Evolutionary conservation across 2,888 invertebrate genomes (phyloP).

Genomic region (Conomelus anceps): DNA sequence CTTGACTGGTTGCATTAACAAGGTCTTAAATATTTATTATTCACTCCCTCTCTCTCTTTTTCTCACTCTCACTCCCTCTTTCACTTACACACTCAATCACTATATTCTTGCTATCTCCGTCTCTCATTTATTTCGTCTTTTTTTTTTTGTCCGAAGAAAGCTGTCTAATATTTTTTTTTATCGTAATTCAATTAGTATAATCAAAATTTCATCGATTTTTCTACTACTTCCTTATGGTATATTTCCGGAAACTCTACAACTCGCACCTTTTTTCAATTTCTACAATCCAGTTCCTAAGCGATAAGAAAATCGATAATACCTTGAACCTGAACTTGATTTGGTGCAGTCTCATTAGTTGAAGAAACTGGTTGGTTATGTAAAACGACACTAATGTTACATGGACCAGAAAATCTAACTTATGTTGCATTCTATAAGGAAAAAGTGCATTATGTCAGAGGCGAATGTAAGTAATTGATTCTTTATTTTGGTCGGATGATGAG

Average conservation of each 20-base stretch:
- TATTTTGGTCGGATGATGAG: too few species aligned
- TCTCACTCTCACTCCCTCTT: neutral
- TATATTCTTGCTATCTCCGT: neutral
- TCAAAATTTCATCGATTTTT: neutral
- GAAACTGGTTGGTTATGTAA: neutral
- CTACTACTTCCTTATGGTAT: neutral
- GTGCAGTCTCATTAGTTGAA: too few species aligned
- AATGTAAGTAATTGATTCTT: too few species aligned
- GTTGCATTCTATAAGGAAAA: neutral
- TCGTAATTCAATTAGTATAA: neutral
- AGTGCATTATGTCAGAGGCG: too few species aligned
- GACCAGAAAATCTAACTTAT: neutral
- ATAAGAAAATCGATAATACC: neutral
- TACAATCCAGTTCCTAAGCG: neutral
- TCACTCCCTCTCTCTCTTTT: too few species aligned
- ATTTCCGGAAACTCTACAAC: too few species aligned
- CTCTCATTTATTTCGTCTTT: neutral
- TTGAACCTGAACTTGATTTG: neutral
- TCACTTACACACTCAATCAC: neutral
- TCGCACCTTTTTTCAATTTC: neutral
- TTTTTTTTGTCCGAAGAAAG: neutral
- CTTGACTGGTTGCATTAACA: neutral
- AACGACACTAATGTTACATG: neutral
- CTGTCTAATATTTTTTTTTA: neutral
- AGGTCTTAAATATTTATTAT: neutral